Base-by-base conservation (phyloP, 2,888 invertebrate species). In the Morinoia aosen region DNA sequence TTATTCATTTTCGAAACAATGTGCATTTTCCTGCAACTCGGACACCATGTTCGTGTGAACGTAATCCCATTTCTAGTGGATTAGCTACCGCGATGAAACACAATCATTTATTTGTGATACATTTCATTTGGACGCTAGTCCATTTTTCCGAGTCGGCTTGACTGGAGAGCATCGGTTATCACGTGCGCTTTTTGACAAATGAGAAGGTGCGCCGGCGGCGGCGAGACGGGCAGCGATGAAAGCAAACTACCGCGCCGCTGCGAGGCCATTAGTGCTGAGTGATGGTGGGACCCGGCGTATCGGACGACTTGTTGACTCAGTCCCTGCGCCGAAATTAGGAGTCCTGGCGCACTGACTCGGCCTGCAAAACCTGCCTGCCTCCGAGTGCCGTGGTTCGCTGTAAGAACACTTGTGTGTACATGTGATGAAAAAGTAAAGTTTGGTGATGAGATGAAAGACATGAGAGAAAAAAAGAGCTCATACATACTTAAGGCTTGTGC, bases 251-350 rank as follows among this genome's bases (percentile, higher is more conserved):
- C 14, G 40, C 48, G 40, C 16, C 14, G 39, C 40, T 90, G 90
- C 40, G 48, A 90, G 39, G 40, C 90, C 90, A 90, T 90, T 90
- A 90, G 90, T 19, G 90, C 48, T 40, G 90, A 90, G 90, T 90
- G 90, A 90, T 90, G 90, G 90, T 40, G 48, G 39, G 19, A 90
- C 90, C 48, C 19, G 12, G 39, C 90, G 90, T 90, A 90, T 90
- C 90, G 40, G 90, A 90, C 40, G 48, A 90, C 90, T 90, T 90
- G 90, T 90, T 90, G 90, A 90, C 90, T 90, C 90, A 90, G 90
- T 90, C 90, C 39, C 40, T 48, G 12, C 12, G 40, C 90, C 39
- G 90, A 90, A 90, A 90, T 90, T 90, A 90, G 40, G 90, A 40
- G 40, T 25, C n/a, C n/a, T 39, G 40, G 7, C 90, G 90, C 39